phyloP scores from a whole-genome alignment of 2,888 invertebrate genomes.

The Omphaloscelis lunosa region DNA sequence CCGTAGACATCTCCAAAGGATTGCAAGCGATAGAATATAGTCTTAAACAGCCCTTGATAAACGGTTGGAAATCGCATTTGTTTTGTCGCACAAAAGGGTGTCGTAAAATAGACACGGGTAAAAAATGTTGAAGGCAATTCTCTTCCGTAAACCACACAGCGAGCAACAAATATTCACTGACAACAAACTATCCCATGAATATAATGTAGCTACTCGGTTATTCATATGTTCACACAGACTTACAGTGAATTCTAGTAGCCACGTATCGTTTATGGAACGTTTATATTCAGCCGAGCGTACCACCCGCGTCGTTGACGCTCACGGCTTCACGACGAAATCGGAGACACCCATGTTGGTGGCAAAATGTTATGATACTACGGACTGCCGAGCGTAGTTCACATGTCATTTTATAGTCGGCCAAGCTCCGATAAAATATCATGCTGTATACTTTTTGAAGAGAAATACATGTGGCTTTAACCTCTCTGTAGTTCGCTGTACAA shows the following conservation, averaged over 20 bases:
- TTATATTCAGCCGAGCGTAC: slow-evolving; percentile 84
- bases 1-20: background rate
- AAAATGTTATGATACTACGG: slow-evolving; percentile 71
- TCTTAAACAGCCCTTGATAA: slow-evolving; percentile 6
- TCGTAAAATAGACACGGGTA: background rate
- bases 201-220: slow-evolving; percentile 63
- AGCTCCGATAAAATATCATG: slow-evolving; percentile 45
- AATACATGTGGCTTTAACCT: slow-evolving; percentile 75
- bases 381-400: slow-evolving; percentile 61
- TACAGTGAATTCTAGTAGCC: slow-evolving; percentile 73
- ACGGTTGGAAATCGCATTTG: slow-evolving; percentile 1
- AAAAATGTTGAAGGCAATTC: background rate
- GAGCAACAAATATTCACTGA: slow-evolving; percentile 36
- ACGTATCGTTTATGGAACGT: slow-evolving; percentile 80
- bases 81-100: slow-evolving; percentile 5
- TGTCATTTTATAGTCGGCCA: slow-evolving; percentile 56
- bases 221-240: slow-evolving; percentile 61
- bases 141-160: slow-evolving; percentile 23
- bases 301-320: slow-evolving; percentile 84
- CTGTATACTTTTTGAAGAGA: slow-evolving; percentile 64
- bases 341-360: slow-evolving; percentile 79
- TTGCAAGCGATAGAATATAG: background rate
- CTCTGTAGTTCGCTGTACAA: slow-evolving; percentile 74
- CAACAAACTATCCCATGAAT: slow-evolving; percentile 54
- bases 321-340: slow-evolving; percentile 79